Evolutionary conservation across 2,113 vertebrate species (phyloP), one percentile per base, ranked within the genome.

Genomic region (Vimba vimba): DNA sequence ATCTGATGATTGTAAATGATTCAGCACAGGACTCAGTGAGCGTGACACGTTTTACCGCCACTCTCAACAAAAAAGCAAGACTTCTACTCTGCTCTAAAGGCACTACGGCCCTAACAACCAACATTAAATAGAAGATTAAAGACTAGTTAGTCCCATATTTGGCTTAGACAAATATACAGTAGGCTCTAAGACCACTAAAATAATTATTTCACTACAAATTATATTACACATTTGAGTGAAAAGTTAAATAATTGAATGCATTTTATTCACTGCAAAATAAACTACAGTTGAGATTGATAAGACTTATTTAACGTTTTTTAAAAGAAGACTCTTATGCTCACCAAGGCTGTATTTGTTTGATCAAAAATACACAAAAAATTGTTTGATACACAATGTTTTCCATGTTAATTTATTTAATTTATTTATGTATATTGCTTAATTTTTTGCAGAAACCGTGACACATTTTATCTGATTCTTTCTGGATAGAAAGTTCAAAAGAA

Each of bases 1-100:
- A 64, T 86, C 60, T 82, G 71, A 73, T 77, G 76, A 64, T 55
- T 62, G 39, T 81, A 57, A 81, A 73, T 86, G 47, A 86, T 74
- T 81, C 79, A 75, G 79, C 43, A 76, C 60, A 79, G 52, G 55
- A 86, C 47, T 19, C 30, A 21, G 21, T 52, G 45, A 82, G 11
- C 59, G 50, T 59, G 66, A 74, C 82, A 43, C 62, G 52, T 7
- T 82, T 68, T 68, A 62, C 60, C n/a, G 17, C 43, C 79, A 68
- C 78, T 43, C 62, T 64, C 4, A 15, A 81, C 43, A 66, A n/a
- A 27, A 73, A 83, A 71, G 12, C 3, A 36, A 73, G 33, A 83
- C 19, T 68, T 82, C 8, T 2, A 62, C 8, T 15, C 4, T 36
- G 62, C 45, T 33, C 6, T 83, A 71, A 27, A 55, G 64, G 25